Percentiles rank a stretch among this genome's conserved stretches.
Evolutionary conservation across 92 coral and sea anemone species (phyloP).

Genomic region (Desmophyllum pertusum): DNA sequence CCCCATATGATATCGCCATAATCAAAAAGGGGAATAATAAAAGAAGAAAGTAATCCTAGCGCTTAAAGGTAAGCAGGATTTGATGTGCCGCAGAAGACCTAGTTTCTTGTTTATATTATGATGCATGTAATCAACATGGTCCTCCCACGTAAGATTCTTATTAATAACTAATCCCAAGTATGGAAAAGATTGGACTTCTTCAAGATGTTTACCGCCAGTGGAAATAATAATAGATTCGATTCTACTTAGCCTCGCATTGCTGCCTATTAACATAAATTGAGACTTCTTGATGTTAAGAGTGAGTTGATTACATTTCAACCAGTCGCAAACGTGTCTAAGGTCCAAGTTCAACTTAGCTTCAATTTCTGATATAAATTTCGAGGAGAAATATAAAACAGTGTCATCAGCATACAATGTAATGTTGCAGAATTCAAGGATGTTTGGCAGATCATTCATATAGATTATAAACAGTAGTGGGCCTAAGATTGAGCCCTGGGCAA

Average conservation of each 20-base stretch:
- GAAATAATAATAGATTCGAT: slow-evolving; percentile 12
- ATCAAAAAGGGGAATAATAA: slow-evolving; percentile 42
- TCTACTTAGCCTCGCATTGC: no score
- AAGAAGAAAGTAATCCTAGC: slow-evolving; percentile 45
- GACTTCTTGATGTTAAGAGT: no score
- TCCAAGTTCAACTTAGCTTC: no score
- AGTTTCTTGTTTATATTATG: slow-evolving; percentile 48
- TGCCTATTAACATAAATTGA: no score
- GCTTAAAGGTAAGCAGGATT: slow-evolving; percentile 36
- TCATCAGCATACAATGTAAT: no score
- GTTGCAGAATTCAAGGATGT: no score
- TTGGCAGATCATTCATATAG: no score
- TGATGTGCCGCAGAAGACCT: slow-evolving; percentile 48
- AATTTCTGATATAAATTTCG: no score
- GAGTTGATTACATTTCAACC: no score
- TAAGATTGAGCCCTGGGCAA: neutral
- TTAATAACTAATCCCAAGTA: slow-evolving; percentile 47
- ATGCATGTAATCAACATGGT: slow-evolving; percentile 25
- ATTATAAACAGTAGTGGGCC: no score
- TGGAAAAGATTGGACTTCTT: slow-evolving; percentile 34
- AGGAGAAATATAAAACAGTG: no score
- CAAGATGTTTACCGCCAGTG: slow-evolving; percentile 1
- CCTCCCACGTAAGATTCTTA: slow-evolving; percentile 50
- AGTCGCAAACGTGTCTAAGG: no score
- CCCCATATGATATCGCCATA: slow-evolving; percentile 49